A percentile compares a stretch with the other conserved stretches of the same genome.
phyloP scores from a whole-genome alignment of 2,888 invertebrate genomes.

The Eucriotettix oculatus region DNA sequence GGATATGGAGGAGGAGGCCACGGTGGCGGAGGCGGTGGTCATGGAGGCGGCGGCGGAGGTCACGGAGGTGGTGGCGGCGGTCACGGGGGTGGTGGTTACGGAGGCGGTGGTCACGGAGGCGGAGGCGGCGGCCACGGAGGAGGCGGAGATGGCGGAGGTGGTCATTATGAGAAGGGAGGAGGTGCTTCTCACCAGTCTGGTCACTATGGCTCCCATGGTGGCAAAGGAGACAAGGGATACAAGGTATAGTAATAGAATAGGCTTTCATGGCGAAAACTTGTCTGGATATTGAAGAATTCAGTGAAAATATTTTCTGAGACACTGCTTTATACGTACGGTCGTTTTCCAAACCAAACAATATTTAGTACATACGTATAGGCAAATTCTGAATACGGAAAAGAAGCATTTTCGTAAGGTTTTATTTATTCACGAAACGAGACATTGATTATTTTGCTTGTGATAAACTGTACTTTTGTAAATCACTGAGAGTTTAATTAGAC shows the following conservation, averaged over 20 bases:
- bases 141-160: neutral
- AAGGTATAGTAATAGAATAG: slow-evolving; percentile 19
- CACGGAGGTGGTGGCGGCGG: neutral
- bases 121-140: neutral
- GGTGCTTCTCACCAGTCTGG: slow-evolving; percentile 37
- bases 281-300: no score
- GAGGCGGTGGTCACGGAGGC: neutral
- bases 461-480: no score
- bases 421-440: no score
- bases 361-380: no score
- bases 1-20: neutral
- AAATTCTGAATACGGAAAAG: no score
- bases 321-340: no score
- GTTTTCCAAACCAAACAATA: no score
- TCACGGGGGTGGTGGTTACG: neutral
- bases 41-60: neutral
- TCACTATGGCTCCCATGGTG: slow-evolving; percentile 36
- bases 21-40: neutral
- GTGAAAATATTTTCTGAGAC: no score
- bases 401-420: no score
- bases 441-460: no score
- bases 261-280: no score
- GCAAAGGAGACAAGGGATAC: slow-evolving; percentile 48
- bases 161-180: slow-evolving; percentile 25
- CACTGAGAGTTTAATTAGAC: no score